Evolutionary conservation across 2,888 invertebrate genomes (phyloP).

Genomic region (Clepsis dumicolana): DNA sequence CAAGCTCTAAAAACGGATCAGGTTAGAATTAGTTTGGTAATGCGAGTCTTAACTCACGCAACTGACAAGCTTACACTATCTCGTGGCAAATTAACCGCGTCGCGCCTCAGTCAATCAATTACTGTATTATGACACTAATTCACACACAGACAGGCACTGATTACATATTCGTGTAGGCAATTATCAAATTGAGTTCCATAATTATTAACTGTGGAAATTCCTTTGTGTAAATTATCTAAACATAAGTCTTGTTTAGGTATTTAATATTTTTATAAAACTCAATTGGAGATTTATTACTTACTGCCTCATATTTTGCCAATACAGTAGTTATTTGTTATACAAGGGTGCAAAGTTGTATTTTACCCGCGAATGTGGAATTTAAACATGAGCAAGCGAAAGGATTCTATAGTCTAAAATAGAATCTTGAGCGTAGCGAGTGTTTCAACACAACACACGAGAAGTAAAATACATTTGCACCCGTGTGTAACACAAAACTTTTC

Average conservation of each 20-base stretch:
- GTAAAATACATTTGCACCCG: too few species aligned
- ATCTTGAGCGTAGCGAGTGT: too few species aligned
- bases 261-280: neutral
- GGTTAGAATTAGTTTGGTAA: neutral
- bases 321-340: too few species aligned
- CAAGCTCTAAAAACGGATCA: neutral
- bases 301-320: neutral
- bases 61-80: conserved; percentile 10
- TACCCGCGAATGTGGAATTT: too few species aligned
- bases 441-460: too few species aligned
- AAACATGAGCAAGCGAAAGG: too few species aligned
- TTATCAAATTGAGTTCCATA: conserved; percentile 33
- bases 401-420: too few species aligned
- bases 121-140: conserved; percentile 42
- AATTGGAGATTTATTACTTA: neutral
- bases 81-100: conserved; percentile 24
- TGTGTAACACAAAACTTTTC: too few species aligned
- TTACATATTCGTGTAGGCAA: conserved; percentile 38
- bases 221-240: conserved; percentile 10
- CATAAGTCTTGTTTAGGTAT: neutral
- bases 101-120: conserved; percentile 42
- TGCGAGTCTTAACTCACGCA: conserved; percentile 5
- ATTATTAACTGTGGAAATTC: conserved; percentile 12
- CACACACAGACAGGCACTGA: conserved; percentile 39
- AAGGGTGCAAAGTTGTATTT: neutral